Base-by-base conservation (phyloP, 2,797 vertebrate species). In the Orestias chungarensis region DNA sequence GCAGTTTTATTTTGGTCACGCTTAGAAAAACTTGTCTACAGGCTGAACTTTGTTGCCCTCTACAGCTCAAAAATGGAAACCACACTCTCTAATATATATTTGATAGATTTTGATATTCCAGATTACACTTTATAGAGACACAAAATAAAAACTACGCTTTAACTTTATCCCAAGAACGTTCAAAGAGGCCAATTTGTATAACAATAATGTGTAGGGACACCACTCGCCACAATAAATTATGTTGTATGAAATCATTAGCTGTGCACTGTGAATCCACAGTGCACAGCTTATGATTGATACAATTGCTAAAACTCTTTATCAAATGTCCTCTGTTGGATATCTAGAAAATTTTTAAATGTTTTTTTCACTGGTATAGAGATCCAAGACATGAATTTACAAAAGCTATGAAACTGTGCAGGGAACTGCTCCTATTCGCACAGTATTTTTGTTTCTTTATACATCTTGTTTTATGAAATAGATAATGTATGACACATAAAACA, bases 21-120 rank as follows among this genome's bases (percentile, higher is more conserved):
- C 12, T n/a, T 50, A 1, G 25, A 35, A 27, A 46, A 57, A 27
- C 6, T 25, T 9, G 27, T 12, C n/a, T 9, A n/a, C 2, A 81
- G 6, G 23, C 17, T 82, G 8, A 78, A 66, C 33, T 55, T 75
- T 88, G 0, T 78, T 81, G 73, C 90, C 85, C 88, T 83, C 93
- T 84, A 81, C 17, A 4, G 92, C 81, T 65, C 11, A n/a, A 52
- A 25, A 33, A 54, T 49, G 17, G 40, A 4, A 52, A 84, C 71
- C 84, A 77, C 90, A 91, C 1, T 18, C 8, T 33, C 14, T 18
- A 7, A 9, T 8, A 0, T 0, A 27, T 8, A n/a, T 1, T 70
- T 17, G 44, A 29, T 55, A 46, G 42, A 4, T 42, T 3, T 14
- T 12, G 10, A 8, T 27, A 42, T 52, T 7, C 25, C 20, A 50